These are phyloP conservation scores for Malthinus flaveolus DNA, from an alignment of 2,888 invertebrate genomes.

Conservation along the genomic window DNA sequence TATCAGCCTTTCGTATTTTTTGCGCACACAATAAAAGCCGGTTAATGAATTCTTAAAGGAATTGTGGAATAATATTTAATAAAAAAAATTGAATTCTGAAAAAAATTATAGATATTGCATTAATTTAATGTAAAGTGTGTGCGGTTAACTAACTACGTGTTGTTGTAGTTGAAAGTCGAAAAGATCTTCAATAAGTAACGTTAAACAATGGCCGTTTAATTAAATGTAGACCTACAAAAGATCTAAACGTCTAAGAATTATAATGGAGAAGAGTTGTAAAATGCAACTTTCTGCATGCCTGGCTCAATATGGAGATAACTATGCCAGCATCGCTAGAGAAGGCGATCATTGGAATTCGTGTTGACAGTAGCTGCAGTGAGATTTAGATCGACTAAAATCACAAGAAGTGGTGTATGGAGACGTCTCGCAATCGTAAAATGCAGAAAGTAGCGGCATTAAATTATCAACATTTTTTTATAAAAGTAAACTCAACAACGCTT, in stretches of 20 bases:
- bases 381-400: conserved; percentile 31
- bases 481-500: neutral
- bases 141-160: no score
- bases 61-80: no score
- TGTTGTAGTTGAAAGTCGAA: no score
- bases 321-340: conserved; percentile 25
- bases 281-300: conserved; percentile 27
- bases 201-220: conserved; percentile 23
- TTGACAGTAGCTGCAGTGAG: conserved; percentile 25
- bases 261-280: conserved; percentile 17
- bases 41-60: no score
- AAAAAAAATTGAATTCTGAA: no score
- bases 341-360: conserved; percentile 28
- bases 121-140: no score
- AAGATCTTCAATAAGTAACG: no score
- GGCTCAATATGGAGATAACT: conserved; percentile 23
- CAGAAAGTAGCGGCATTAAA: conserved; percentile 11
- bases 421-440: conserved; percentile 19
- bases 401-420: conserved; percentile 32
- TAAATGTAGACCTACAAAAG: conserved; percentile 16
- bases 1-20: no score
- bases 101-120: no score
- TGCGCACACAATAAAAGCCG: no score
- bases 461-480: conserved; percentile 8
- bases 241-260: conserved; percentile 19